A percentile compares a stretch with the other conserved stretches of the same genome.
These are phyloP conservation scores for Linyphia triangularis DNA, from an alignment of 2,888 invertebrate genomes.

Conservation along the genomic window DNA sequence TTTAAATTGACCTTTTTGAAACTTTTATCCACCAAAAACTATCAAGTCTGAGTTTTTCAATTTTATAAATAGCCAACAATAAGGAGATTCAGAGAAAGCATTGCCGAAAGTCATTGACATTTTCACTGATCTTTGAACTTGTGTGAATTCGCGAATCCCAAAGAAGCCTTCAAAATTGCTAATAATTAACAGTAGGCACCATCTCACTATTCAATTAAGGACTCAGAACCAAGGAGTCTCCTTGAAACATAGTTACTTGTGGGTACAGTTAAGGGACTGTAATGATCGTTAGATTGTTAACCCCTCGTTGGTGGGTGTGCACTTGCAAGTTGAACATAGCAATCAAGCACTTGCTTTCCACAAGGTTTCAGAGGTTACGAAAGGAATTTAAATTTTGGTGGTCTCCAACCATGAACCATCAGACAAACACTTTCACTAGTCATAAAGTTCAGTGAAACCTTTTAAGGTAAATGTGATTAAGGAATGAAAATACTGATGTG, in stretches of 20 bases:
- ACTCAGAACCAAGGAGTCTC: constrained; percentile 7
- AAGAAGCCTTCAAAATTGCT: constrained; percentile 35
- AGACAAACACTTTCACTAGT: too few relatives aligned
- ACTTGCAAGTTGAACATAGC: neutral
- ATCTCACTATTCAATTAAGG: constrained; percentile 17
- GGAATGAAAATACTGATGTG: too few relatives aligned
- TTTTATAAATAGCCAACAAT: neutral
- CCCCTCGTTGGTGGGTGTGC: constrained; percentile 14
- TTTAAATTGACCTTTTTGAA: neutral
- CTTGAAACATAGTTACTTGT: constrained; percentile 26
- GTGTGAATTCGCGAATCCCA: constrained; percentile 24
- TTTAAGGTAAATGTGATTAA: too few relatives aligned
- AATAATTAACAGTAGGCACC: constrained; percentile 31
- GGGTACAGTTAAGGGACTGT: constrained; percentile 10
- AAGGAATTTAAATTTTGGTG: constrained; percentile 16
- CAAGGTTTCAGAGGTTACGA: neutral
- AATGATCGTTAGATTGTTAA: constrained; percentile 42
- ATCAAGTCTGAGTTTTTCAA: neutral
- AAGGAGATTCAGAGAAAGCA: neutral
- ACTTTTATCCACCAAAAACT: neutral
- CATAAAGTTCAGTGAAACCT: too few relatives aligned
- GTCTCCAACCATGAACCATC: neutral
- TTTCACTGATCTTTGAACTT: constrained; percentile 22
- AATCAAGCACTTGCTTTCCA: neutral
- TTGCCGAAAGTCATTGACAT: constrained; percentile 46